Conservation (phyloP, 1,140 invertebrate genomes). For the Zaprionus inermis region DNA sequence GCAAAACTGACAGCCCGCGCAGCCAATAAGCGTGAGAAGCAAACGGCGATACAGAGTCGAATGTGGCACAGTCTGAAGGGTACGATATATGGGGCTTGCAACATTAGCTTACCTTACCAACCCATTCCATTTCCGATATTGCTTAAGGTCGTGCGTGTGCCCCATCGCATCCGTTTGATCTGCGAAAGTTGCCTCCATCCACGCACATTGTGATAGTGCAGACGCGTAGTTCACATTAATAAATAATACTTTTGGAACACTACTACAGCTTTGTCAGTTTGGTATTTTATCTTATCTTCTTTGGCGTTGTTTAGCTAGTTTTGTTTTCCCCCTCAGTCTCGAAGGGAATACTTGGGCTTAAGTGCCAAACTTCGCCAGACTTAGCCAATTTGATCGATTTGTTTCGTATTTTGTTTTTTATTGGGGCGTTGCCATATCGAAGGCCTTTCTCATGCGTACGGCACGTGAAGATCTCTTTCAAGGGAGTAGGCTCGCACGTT, state of each 20-base stretch:
- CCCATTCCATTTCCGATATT: neutral
- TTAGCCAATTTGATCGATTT: conserved; percentile 67
- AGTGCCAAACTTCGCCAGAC: conserved; percentile 32
- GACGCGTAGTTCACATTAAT: conserved; percentile 13
- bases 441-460: conserved; percentile 48
- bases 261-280: conserved; percentile 48
- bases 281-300: conserved; percentile 73
- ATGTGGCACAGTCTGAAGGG: too few species aligned
- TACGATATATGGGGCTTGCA: conserved; percentile 14
- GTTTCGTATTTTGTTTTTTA: conserved; percentile 8
- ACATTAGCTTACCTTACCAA: too few species aligned
- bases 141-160: conserved; percentile 10
- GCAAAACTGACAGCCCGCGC: conserved; percentile 61
- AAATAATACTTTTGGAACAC: conserved; percentile 36
- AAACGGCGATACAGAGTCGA: too few species aligned
- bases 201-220: neutral
- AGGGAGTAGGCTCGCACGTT: neutral
- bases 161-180: conserved; percentile 24
- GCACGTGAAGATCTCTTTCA: conserved; percentile 14
- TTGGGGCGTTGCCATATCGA: conserved; percentile 28
- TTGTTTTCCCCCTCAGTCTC: neutral
- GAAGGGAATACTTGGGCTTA: conserved; percentile 48
- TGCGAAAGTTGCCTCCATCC: neutral
- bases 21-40: conserved; percentile 47
- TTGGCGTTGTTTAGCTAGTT: neutral